These are phyloP conservation scores for Ectropis crepuscularia DNA, from an alignment of 2,888 invertebrate genomes.

Conservation along the genomic window DNA sequence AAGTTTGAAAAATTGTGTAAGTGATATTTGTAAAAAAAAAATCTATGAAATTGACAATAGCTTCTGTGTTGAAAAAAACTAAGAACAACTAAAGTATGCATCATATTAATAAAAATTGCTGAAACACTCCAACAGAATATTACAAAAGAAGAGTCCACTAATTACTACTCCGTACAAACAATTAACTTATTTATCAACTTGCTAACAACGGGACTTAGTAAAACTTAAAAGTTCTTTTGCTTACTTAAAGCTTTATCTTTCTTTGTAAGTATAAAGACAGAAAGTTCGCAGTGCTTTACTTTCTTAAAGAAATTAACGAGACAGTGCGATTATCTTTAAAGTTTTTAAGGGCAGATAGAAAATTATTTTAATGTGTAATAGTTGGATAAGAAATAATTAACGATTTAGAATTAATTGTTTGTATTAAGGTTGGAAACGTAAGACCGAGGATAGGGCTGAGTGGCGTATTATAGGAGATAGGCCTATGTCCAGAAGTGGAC, in stretches of 20 bases:
- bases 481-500: too few relatives aligned
- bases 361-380: neutral
- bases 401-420: too few relatives aligned
- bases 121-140: neutral
- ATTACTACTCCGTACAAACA: slow-evolving; percentile 35
- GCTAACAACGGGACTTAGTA: slow-evolving; percentile 50
- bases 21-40: too few relatives aligned
- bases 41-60: too few relatives aligned
- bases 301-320: slow-evolving; percentile 49
- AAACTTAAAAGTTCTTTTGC: slow-evolving; percentile 58
- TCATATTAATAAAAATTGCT: neutral
- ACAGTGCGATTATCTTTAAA: slow-evolving; percentile 37
- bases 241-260: slow-evolving; percentile 57
- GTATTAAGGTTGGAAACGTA: too few relatives aligned
- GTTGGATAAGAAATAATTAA: too few relatives aligned
- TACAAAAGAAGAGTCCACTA: slow-evolving; percentile 36
- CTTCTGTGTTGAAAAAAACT: too few relatives aligned
- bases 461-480: too few relatives aligned
- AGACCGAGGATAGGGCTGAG: too few relatives aligned
- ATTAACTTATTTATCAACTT: slow-evolving; percentile 55
- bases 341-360: slow-evolving; percentile 5
- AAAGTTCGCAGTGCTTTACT: slow-evolving; percentile 26
- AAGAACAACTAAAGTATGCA: too few relatives aligned
- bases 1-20: too few relatives aligned
- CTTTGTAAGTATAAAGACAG: slow-evolving; percentile 49